These are phyloP conservation scores for Bubo blakistoni DNA, from an alignment of 2,113 vertebrate species.

Conservation along the genomic window DNA sequence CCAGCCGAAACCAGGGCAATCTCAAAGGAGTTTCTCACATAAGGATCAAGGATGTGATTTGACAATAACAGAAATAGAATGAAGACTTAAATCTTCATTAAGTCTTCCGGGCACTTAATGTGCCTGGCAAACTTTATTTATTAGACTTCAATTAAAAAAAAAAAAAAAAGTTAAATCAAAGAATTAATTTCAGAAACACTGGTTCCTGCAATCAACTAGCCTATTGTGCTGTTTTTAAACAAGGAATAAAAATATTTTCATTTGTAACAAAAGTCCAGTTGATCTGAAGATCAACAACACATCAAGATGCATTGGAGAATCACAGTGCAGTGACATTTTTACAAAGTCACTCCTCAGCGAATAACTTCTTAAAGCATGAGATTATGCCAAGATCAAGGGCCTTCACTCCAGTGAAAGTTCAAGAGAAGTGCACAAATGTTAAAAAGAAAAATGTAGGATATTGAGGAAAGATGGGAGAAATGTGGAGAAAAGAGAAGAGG, in stretches of 20 bases:
- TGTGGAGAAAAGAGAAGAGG: background rate
- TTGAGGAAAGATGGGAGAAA: background rate
- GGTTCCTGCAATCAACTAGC: background rate
- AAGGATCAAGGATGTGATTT: background rate
- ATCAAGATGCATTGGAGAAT: background rate
- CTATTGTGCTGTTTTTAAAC: background rate
- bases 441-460: background rate
- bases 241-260: background rate
- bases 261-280: background rate
- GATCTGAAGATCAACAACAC: background rate
- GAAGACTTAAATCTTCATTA: background rate
- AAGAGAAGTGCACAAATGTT: background rate
- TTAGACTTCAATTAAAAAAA: background rate
- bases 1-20: too few species aligned
- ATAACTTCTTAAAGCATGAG: background rate
- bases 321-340: background rate
- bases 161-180: background rate
- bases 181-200: background rate
- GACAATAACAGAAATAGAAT: background rate
- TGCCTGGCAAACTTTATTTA: background rate
- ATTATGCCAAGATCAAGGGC: background rate
- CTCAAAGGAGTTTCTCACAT: background rate
- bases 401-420: background rate
- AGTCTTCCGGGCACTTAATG: background rate
- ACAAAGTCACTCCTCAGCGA: background rate